These are phyloP conservation scores for Prinia subflava DNA, from an alignment of 2,113 vertebrate genomes.

Conservation along the genomic window DNA sequence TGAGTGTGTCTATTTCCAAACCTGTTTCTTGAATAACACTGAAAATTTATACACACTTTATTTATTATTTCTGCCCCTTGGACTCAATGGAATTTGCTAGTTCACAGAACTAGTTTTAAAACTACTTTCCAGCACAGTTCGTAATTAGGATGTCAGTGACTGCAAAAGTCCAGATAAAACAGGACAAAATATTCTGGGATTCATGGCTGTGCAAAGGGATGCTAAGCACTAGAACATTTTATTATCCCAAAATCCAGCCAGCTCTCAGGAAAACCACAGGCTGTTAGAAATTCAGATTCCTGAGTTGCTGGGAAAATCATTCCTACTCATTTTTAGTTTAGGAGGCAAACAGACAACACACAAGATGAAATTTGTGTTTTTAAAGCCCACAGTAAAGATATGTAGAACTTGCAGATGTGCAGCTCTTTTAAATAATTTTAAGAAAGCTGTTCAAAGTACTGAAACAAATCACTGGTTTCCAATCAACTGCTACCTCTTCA, in stretches of 20 bases:
- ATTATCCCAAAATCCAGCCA: background rate
- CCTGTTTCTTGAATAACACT: background rate
- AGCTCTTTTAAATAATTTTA: background rate
- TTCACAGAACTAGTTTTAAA: background rate
- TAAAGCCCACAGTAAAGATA: background rate
- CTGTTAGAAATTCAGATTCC: background rate
- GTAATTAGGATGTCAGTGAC: background rate
- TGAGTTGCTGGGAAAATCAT: background rate
- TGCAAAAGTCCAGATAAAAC: background rate
- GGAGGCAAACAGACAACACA: background rate
- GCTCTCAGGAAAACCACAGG: background rate
- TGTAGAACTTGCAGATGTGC: background rate
- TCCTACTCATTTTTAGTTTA: background rate
- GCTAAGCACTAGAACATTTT: background rate
- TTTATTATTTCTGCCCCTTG: background rate
- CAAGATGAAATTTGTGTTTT: background rate
- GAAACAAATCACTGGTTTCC: constrained; percentile 6
- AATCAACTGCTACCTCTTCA: constrained; percentile 20
- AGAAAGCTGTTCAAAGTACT: background rate
- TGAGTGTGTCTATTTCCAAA: background rate
- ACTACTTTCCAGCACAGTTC: background rate
- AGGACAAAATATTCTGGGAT: background rate
- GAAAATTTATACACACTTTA: background rate
- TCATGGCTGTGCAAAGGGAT: background rate
- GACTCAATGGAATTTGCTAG: background rate